Base-by-base conservation (phyloP, 2,888 invertebrate species). In the Hemaris fuciformis region DNA sequence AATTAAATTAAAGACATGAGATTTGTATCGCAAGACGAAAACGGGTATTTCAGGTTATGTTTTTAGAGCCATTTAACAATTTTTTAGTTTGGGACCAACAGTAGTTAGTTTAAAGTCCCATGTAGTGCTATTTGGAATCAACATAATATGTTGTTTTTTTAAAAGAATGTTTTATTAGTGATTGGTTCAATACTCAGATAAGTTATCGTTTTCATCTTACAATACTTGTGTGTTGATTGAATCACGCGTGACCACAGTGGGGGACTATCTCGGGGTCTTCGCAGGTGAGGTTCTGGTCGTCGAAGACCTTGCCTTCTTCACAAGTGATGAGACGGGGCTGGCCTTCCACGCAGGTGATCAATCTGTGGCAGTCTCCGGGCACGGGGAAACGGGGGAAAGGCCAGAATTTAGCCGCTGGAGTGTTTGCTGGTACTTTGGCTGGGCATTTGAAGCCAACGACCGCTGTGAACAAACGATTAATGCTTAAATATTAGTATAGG, bases 381-480 rank as follows among this genome's bases (percentile, higher is more conserved):
- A 98, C 96, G 2, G 98, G 94, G 93, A 97, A 98, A 70, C 98
- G 94, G 34, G 98, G 98, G 94, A 95, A 98, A 0, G 98, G 98
- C 96, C 97, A 97, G 94, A 98, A 98, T 83, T 96, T 97, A 59
- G 97, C 97, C 3, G 97, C 95, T 63, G 96, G 94, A 15, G 96
- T 95, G 81, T 96, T 94, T 4, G 96, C 94, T 34, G 97, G 96
- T 53, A 97, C 95, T 83, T 97, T 97, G 2, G 95, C 94, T 31
- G 98, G 98, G 83, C 98, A 98, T 79, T 97, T 97, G 94, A 98
- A 98, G 61, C 98, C 98, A 65, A 98, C 96, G 63, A 98, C 96
- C 75, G 96, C 97, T 96, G 91, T 66, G 85, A 85, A 73, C 58
- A 20, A 64, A 71, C 57, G 46, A 41, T 43, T 61, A 56, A 25